These are phyloP conservation scores for Marcusenius ussheri DNA, from an alignment of 2,113 vertebrate species.

Conservation along the genomic window DNA sequence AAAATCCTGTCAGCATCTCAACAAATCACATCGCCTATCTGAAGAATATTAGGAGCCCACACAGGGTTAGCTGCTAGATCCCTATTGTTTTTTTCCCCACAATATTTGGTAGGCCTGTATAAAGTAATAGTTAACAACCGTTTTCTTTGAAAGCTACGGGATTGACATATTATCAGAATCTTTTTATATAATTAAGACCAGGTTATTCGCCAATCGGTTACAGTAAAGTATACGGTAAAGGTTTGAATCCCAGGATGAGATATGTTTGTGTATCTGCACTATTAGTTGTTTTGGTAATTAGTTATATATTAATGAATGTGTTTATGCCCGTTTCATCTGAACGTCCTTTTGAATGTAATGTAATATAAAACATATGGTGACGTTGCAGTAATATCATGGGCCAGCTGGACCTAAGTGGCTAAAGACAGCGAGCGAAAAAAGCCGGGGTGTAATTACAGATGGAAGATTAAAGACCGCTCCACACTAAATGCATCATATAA, in stretches of 20 bases:
- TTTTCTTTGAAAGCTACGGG: background rate
- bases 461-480: constrained; percentile 1
- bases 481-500: background rate
- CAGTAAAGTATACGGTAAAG: background rate
- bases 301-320: background rate
- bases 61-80: background rate
- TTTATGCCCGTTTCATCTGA: background rate
- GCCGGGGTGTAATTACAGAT: background rate
- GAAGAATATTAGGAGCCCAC: background rate
- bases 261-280: background rate
- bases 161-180: background rate
- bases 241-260: background rate
- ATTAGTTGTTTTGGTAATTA: background rate
- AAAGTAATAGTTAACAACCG: background rate
- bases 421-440: background rate
- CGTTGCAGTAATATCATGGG: background rate
- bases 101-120: background rate
- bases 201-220: background rate
- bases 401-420: background rate
- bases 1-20: background rate
- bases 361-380: background rate
- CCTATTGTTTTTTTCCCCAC: background rate
- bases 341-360: background rate
- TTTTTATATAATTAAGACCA: background rate
- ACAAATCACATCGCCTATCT: background rate